Evolutionary conservation across 2,113 vertebrate genomes (phyloP).

Genomic region (Macquaria ambigua): DNA sequence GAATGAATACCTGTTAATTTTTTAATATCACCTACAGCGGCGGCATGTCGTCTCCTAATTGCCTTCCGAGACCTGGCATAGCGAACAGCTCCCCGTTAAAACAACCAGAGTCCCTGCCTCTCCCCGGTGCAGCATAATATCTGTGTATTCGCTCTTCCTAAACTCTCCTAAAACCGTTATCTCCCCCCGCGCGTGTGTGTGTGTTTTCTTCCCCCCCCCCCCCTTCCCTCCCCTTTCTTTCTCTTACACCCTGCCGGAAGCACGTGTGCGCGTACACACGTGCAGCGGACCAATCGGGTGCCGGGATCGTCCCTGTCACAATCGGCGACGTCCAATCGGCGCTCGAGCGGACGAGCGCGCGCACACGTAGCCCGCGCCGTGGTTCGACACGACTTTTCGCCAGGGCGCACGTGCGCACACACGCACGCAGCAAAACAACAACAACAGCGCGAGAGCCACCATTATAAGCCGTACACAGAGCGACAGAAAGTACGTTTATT

Average conservation of each 20-base stretch:
- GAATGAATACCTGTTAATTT: conserved; percentile 41
- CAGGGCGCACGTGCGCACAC: conserved; percentile 41
- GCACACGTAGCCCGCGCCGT: background rate
- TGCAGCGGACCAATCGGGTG: conserved; percentile 86
- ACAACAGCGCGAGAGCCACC: conserved; percentile 21
- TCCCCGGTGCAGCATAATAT: conserved; percentile 82
- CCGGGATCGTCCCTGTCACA: conserved; percentile 80
- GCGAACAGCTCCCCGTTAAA: conserved; percentile 81
- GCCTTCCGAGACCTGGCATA: conserved; percentile 78
- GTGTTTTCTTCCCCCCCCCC: background rate
- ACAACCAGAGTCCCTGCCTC: conserved; percentile 80
- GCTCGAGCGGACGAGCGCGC: conserved; percentile 12
- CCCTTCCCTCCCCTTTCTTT: conserved; percentile 25
- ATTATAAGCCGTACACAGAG: background rate
- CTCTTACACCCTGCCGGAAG: conserved; percentile 89
- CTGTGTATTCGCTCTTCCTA: conserved; percentile 89
- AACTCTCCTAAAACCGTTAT: conserved; percentile 90
- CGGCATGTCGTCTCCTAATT: conserved; percentile 61
- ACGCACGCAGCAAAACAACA: conserved; percentile 49
- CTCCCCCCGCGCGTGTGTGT: conserved; percentile 8
- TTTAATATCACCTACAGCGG: conserved; percentile 57
- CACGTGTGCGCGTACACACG: conserved; percentile 91
- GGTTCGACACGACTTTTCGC: background rate
- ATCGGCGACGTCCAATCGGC: conserved; percentile 85
- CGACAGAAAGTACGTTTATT: background rate